phyloP scores from a whole-genome alignment of 23 tunicate genomes.

The Trididemnum nubilum region DNA sequence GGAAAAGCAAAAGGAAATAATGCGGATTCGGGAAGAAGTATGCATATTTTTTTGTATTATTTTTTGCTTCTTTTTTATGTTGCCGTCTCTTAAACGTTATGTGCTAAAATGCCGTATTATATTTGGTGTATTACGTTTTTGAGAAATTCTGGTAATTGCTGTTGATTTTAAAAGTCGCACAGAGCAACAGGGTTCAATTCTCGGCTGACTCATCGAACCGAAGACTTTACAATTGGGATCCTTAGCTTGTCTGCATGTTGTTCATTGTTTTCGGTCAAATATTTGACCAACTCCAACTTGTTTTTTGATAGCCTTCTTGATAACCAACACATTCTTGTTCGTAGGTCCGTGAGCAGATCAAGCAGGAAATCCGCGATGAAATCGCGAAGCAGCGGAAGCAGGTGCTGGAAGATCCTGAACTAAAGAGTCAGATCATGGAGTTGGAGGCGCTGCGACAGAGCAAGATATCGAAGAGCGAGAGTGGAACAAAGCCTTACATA shows the following conservation, averaged over 20 bases:
- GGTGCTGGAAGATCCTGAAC: conserved; percentile 73
- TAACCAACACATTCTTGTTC: too few species aligned
- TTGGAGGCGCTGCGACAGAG: conserved; percentile 81
- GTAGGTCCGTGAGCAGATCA: conserved; percentile 83
- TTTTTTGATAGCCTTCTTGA: too few species aligned
- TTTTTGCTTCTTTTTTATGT: too few species aligned
- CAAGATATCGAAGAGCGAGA: conserved; percentile 33
- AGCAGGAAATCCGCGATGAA: conserved; percentile 81
- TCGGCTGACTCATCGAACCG: too few species aligned
- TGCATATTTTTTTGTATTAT: too few species aligned
- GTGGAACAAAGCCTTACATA: neutral
- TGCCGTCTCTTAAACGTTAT: neutral
- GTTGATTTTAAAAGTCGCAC: too few species aligned
- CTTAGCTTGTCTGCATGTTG: too few species aligned
- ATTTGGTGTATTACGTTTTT: neutral
- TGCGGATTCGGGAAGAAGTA: conserved; percentile 89
- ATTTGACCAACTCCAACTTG: too few species aligned
- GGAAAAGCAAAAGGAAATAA: conserved; percentile 77
- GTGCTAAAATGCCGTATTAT: neutral
- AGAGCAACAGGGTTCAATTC: too few species aligned
- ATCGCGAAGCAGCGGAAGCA: conserved; percentile 79
- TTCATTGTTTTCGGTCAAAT: too few species aligned
- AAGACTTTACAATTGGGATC: too few species aligned
- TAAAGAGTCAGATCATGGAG: conserved; percentile 71
- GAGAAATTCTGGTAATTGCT: too few species aligned